Percentiles rank a stretch among this genome's conserved stretches.
phyloP scores from a whole-genome alignment of 2,888 invertebrate species.

The Acleris literana region DNA sequence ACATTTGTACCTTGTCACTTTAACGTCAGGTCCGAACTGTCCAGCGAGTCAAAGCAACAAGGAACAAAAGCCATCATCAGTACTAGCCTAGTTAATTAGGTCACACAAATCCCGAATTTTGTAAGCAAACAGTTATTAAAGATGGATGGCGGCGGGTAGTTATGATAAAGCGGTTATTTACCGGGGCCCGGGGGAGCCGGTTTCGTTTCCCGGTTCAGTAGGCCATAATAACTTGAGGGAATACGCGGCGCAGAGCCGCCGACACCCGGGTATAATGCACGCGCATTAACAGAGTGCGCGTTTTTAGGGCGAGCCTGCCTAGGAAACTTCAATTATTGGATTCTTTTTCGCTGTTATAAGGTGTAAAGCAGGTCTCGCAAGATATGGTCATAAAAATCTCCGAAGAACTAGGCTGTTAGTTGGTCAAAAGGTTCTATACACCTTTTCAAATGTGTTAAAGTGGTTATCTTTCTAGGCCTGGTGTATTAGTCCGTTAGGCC shows the following conservation, averaged over 20 bases:
- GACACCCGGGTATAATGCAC: constrained; percentile 55
- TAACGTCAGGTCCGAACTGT: too few species aligned
- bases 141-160: constrained; percentile 37
- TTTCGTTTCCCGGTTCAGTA: constrained; percentile 81
- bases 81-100: not conserved
- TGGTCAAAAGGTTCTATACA: too few species aligned
- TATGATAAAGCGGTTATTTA: constrained; percentile 59
- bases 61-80: not conserved
- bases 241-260: constrained; percentile 69
- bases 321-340: not conserved
- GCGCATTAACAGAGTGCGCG: constrained; percentile 45
- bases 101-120: constrained; percentile 8
- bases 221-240: constrained; percentile 81
- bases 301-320: not conserved
- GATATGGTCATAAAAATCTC: too few species aligned
- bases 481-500: too few species aligned
- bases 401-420: too few species aligned
- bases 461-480: too few species aligned
- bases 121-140: constrained; percentile 37
- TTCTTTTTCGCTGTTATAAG: too few species aligned
- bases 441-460: too few species aligned
- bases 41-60: too few species aligned
- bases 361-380: too few species aligned
- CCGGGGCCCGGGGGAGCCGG: constrained; percentile 48
- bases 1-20: too few species aligned